These are phyloP conservation scores for Spea multiplicata DNA, from an alignment of 2,113 vertebrate genomes.

Conservation along the genomic window DNA sequence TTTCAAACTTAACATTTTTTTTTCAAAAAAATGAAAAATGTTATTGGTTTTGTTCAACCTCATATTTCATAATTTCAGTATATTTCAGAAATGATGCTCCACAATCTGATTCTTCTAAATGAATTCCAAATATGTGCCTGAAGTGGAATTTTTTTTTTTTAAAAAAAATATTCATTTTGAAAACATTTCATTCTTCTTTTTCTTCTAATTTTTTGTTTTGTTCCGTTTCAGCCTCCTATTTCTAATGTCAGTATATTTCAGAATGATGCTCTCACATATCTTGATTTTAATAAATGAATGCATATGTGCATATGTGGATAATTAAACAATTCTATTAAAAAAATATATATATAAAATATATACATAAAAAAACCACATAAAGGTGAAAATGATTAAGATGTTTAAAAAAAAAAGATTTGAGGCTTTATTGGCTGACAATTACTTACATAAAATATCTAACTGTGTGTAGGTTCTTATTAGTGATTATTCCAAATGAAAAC, in stretches of 20 bases:
- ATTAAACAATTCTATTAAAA: neutral
- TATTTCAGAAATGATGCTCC: neutral
- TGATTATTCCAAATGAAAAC: neutral
- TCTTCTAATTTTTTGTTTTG: too few species aligned
- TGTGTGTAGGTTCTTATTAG: slow-evolving; percentile 25
- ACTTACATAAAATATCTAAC: neutral
- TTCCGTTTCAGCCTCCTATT: too few species aligned
- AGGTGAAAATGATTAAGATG: neutral
- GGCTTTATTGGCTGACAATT: neutral
- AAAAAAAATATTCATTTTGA: too few species aligned
- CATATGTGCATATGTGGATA: slow-evolving; percentile 18
- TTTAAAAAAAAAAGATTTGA: neutral
- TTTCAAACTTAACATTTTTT: too few species aligned
- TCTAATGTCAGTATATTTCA: too few species aligned
- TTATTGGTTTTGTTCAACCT: neutral
- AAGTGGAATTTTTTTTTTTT: slow-evolving; percentile 3
- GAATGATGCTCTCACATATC: too few species aligned
- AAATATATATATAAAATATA: neutral
- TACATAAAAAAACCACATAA: neutral
- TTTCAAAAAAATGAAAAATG: neutral
- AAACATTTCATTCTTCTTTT: too few species aligned
- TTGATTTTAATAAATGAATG: too few species aligned
- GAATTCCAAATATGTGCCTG: slow-evolving; percentile 6
- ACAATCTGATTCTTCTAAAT: slow-evolving; percentile 34
- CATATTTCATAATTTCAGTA: too few species aligned